Percentiles rank a stretch among this genome's conserved stretches.
These are phyloP conservation scores for Platichthys flesus DNA, from an alignment of 2,113 vertebrate species.

Conservation along the genomic window DNA sequence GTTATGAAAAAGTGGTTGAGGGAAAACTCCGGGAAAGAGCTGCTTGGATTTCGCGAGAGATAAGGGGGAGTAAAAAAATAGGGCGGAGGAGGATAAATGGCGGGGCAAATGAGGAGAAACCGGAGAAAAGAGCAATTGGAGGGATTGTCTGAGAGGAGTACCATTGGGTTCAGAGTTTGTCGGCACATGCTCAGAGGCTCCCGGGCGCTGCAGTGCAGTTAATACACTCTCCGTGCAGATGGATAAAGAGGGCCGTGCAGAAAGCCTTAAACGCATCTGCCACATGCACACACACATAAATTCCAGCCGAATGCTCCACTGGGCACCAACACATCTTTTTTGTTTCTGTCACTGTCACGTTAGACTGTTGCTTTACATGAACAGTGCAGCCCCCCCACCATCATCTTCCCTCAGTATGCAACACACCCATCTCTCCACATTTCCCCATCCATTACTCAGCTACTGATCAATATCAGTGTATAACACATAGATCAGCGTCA, in stretches of 20 bases:
- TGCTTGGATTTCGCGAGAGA: conserved; percentile 36
- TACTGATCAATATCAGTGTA: conserved; percentile 34
- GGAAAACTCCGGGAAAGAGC: neutral
- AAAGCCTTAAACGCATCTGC: conserved; percentile 40
- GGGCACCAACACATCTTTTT: neutral
- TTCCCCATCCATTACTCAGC: conserved; percentile 18
- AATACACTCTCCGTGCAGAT: conserved; percentile 47
- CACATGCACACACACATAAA: conserved; percentile 25
- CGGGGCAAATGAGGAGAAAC: conserved; percentile 49
- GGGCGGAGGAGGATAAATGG: conserved; percentile 38
- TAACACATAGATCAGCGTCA: conserved; percentile 24
- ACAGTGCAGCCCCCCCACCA: neutral
- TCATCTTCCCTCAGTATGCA: neutral
- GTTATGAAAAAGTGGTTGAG: conserved; percentile 12
- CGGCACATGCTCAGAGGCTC: conserved; percentile 61
- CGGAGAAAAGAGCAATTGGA: conserved; percentile 35
- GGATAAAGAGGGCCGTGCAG: conserved; percentile 30
- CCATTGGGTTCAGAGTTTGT: conserved; percentile 30
- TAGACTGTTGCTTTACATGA: neutral
- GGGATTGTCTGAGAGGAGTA: conserved; percentile 36
- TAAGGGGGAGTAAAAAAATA: conserved; percentile 38
- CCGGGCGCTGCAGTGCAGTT: conserved; percentile 64
- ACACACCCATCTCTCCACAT: neutral
- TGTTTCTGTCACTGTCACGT: neutral
- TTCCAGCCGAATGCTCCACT: conserved; percentile 19